Evolutionary conservation across 1,140 invertebrate genomes (phyloP).

Genomic region (Trichomalopsis sarcophagae): DNA sequence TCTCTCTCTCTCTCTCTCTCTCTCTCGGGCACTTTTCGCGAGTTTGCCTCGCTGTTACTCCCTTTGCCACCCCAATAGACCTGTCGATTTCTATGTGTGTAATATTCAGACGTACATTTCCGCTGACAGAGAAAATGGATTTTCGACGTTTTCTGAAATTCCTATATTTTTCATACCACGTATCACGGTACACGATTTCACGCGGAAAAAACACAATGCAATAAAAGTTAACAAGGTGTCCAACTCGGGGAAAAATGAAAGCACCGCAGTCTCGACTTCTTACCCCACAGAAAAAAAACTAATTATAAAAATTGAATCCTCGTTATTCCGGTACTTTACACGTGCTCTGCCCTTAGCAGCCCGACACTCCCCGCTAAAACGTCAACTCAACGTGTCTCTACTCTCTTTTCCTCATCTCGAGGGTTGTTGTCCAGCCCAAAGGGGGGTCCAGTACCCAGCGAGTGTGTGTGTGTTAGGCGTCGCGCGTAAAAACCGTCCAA

Average conservation of each 20-base stretch:
- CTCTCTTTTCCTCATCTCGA: slow-evolving; percentile 46
- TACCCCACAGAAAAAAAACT: slow-evolving; percentile 23
- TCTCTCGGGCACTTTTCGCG: slow-evolving; percentile 16
- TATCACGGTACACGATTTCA: no score
- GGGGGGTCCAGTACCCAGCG: slow-evolving; percentile 55
- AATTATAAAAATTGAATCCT: slow-evolving; percentile 53
- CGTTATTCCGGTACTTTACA: slow-evolving; percentile 46
- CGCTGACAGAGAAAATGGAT: slow-evolving; percentile 4
- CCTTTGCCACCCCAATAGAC: not conserved
- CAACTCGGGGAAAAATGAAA: not conserved
- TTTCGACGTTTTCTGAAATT: not conserved
- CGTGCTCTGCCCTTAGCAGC: not conserved
- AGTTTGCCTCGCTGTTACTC: slow-evolving; percentile 3
- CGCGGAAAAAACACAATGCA: not conserved
- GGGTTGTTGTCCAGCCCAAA: slow-evolving; percentile 45
- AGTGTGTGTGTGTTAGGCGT: slow-evolving; percentile 51
- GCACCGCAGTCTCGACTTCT: not conserved
- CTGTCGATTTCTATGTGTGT: slow-evolving; percentile 4
- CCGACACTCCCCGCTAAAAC: slow-evolving; percentile 28
- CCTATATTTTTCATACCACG: no score
- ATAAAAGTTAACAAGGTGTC: not conserved
- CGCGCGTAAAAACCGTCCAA: slow-evolving; percentile 72
- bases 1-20: not conserved
- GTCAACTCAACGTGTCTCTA: slow-evolving; percentile 55
- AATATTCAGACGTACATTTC: slow-evolving; percentile 22